Conservation (phyloP, 1,140 invertebrate genomes). For the Formica exsecta region DNA sequence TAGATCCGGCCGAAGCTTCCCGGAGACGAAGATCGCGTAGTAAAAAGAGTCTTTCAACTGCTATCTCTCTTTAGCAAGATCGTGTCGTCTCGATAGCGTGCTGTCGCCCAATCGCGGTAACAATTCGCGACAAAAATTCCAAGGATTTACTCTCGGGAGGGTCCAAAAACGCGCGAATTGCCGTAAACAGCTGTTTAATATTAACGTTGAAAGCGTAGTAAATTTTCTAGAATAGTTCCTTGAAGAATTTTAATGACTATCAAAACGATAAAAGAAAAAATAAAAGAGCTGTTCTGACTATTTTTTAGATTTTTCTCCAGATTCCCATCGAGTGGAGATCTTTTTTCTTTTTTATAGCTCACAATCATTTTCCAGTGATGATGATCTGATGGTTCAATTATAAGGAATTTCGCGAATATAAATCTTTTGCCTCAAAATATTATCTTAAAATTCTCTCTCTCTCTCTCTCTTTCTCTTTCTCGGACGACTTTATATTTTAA, state of each 20-base stretch:
- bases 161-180: conserved; percentile 16
- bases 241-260: too few relatives aligned
- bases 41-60: conserved; percentile 38
- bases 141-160: not conserved
- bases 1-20: conserved; percentile 2
- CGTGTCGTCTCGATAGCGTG: conserved; percentile 5
- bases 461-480: too few relatives aligned
- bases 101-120: not conserved
- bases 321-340: too few relatives aligned
- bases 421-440: not conserved
- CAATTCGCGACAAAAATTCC: conserved; percentile 33
- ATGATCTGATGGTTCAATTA: not conserved
- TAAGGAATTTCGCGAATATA: not conserved
- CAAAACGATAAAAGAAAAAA: too few relatives aligned
- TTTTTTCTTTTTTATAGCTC: too few relatives aligned
- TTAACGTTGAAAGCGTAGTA: not conserved
- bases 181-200: conserved; percentile 13
- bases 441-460: not conserved
- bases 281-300: too few relatives aligned
- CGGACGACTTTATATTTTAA: not conserved
- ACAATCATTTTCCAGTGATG: not conserved
- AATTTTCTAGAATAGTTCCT: not conserved
- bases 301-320: too few relatives aligned
- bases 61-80: conserved; percentile 43
- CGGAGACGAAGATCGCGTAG: conserved; percentile 22